Evolutionary conservation across 2,797 vertebrate genomes (phyloP).

Genomic region (Scyliorhinus canicula): DNA sequence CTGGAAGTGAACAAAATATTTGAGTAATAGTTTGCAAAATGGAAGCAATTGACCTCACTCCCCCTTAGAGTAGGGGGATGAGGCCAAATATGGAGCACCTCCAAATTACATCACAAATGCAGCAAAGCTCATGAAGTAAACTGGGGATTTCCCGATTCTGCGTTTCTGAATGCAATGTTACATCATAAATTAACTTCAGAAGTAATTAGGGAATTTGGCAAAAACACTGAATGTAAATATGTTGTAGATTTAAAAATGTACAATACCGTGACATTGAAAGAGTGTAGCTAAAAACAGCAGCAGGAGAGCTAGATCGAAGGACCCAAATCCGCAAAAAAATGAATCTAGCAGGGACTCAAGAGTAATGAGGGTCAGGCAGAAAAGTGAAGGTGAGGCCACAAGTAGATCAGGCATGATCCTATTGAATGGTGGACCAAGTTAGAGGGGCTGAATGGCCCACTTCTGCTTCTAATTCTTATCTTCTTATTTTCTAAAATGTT

Average conservation of each 20-base stretch:
- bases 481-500: not conserved
- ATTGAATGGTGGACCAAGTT: not conserved
- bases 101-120: not conserved
- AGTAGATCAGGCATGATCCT: not conserved
- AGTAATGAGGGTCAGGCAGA: not conserved
- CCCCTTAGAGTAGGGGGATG: not conserved
- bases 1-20: not conserved
- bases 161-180: not conserved
- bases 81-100: not conserved
- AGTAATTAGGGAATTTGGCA: not conserved
- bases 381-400: not conserved
- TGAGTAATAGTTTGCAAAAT: not conserved
- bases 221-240: not conserved
- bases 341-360: not conserved
- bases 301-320: not conserved
- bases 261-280: not conserved
- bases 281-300: not conserved
- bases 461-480: not conserved
- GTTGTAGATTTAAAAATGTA: not conserved
- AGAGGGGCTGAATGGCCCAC: not conserved
- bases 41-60: not conserved
- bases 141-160: not conserved
- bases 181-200: not conserved
- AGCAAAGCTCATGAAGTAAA: not conserved
- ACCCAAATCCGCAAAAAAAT: not conserved